Percentiles rank a stretch among this genome's conserved stretches.
phyloP scores from a whole-genome alignment of 1,140 invertebrate genomes.

The Drosophila melanica region DNA sequence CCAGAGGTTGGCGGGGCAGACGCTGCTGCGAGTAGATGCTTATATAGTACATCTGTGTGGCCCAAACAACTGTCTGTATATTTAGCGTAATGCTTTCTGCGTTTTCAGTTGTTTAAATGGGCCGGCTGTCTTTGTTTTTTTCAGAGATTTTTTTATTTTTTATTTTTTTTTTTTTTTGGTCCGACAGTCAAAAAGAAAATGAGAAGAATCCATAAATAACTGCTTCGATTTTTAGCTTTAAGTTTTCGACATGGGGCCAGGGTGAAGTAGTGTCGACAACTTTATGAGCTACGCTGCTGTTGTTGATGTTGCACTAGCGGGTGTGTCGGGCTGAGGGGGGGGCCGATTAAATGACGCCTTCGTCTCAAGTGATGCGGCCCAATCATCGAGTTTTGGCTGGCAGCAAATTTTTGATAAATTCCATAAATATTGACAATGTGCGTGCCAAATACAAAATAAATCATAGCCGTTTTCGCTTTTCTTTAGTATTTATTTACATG shows the following conservation, averaged over 20 bases:
- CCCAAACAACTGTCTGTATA: constrained; percentile 61
- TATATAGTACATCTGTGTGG: constrained; percentile 47
- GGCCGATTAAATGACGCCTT: constrained; percentile 3
- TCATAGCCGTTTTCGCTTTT: constrained; percentile 72
- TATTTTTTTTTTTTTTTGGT: constrained; percentile 12
- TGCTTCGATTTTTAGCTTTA: constrained; percentile 67
- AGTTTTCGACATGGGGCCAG: constrained; percentile 45
- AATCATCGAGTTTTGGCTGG: constrained; percentile 23
- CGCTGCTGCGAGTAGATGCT: constrained; percentile 20
- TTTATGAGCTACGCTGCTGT: constrained; percentile 50
- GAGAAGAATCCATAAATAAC: constrained; percentile 72
- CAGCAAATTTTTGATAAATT: constrained; percentile 68
- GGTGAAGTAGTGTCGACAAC: constrained; percentile 66
- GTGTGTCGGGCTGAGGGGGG: neutral
- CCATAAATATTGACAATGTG: constrained; percentile 80
- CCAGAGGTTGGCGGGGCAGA: neutral
- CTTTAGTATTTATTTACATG: constrained; percentile 78
- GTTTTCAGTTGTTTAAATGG: constrained; percentile 48
- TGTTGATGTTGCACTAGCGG: constrained; percentile 1
- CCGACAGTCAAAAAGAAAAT: constrained; percentile 23
- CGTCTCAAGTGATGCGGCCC: constrained; percentile 39
- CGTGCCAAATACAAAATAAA: constrained; percentile 79
- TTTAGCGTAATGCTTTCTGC: constrained; percentile 65
- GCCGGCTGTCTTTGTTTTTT: constrained; percentile 34
- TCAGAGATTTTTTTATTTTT: constrained; percentile 20